Percentiles rank a stretch among this genome's conserved stretches.
phyloP scores from a whole-genome alignment of 2,797 vertebrate species.

The Sibirionetta formosa region DNA sequence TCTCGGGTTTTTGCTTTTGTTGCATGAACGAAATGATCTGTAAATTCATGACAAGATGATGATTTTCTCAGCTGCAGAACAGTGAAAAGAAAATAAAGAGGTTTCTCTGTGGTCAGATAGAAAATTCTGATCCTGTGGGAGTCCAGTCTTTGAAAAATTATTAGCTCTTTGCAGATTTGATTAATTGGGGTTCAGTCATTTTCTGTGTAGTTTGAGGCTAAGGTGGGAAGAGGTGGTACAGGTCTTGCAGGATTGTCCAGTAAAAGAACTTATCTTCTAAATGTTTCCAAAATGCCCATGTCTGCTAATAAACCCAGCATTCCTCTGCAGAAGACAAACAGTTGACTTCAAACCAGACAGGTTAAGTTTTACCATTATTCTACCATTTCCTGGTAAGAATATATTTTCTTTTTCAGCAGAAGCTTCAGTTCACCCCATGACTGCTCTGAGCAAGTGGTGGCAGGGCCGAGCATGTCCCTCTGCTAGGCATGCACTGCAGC shows the following conservation, averaged over 20 bases:
- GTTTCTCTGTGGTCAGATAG: neutral
- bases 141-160: neutral
- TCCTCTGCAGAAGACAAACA: neutral
- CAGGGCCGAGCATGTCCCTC: neutral
- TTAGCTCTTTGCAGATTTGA: neutral
- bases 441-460: neutral
- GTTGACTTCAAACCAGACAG: neutral
- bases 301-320: neutral
- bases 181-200: neutral
- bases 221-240: neutral
- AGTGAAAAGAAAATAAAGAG: neutral
- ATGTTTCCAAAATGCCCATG: neutral
- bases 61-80: slow-evolving; percentile 13
- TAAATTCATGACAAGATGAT: slow-evolving; percentile 9
- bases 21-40: neutral
- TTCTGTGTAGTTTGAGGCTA: neutral
- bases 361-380: neutral
- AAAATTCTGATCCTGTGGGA: neutral
- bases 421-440: neutral
- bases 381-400: neutral
- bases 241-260: neutral
- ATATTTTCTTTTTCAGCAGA: neutral
- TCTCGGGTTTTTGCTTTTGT: neutral
- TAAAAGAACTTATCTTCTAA: neutral
- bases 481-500: neutral